Conservation (phyloP, 1,140 invertebrate species). For the Sinonovacula constricta region DNA sequence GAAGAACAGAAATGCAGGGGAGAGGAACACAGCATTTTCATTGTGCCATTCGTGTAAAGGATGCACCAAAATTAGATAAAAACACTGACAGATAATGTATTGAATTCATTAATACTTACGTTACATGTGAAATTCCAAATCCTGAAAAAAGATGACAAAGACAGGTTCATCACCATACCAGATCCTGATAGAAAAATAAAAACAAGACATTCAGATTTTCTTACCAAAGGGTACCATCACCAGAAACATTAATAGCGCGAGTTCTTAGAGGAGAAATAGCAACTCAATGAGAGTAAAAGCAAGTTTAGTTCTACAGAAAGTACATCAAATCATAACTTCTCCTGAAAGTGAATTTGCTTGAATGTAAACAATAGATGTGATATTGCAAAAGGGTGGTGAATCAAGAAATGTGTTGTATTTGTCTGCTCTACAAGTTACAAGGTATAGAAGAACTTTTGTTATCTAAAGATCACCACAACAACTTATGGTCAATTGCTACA, state of each 20-base stretch:
- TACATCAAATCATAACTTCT: conserved; percentile 27
- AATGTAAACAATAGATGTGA: conserved; percentile 32
- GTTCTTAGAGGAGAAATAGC: conserved; percentile 37
- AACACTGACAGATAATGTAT: conserved; percentile 40
- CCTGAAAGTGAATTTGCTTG: conserved; percentile 28
- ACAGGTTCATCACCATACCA: conserved; percentile 40
- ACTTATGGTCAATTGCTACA: conserved; percentile 46
- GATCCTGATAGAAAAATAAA: conserved; percentile 45
- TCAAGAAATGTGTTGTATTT: conserved; percentile 33
- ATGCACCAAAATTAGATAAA: conserved; percentile 30
- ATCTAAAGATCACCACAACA: conserved; percentile 32
- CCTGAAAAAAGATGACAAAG: conserved; percentile 36
- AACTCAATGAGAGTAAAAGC: conserved; percentile 7
- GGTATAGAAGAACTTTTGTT: conserved; percentile 37
- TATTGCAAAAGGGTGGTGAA: conserved; percentile 40
- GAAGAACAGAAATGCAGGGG: conserved; percentile 45
- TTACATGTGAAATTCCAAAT: conserved; percentile 38
- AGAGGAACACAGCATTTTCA: conserved; percentile 46
- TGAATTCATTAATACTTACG: conserved; percentile 40
- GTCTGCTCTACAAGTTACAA: conserved; percentile 30
- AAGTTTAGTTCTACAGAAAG: conserved; percentile 25
- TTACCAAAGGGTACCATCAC: conserved; percentile 17
- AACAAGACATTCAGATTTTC: conserved; percentile 24
- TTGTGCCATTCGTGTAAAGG: conserved; percentile 39
- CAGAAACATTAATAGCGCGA: conserved; percentile 32